phyloP scores from a whole-genome alignment of 2,797 vertebrate genomes.

The Tokudaia tokunoshimensis region DNA sequence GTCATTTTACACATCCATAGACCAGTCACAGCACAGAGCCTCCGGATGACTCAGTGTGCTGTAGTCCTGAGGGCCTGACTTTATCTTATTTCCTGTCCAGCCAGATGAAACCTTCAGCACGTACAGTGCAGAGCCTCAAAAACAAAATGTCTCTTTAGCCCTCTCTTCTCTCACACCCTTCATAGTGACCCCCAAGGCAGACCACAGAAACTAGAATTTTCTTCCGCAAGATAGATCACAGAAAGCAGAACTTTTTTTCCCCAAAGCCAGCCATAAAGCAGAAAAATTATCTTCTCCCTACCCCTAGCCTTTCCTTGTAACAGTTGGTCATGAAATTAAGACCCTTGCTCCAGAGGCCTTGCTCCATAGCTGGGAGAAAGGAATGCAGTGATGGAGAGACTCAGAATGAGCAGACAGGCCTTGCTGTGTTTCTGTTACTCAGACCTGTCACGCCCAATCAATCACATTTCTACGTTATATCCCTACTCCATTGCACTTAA shows the following conservation, averaged over 20 bases:
- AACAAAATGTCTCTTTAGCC: neutral
- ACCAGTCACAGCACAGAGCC: neutral
- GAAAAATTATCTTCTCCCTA: neutral
- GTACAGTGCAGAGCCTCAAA: neutral
- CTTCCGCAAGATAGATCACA: neutral
- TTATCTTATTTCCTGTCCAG: neutral
- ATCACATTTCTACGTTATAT: neutral
- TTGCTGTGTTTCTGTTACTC: neutral
- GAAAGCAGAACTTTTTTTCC: neutral
- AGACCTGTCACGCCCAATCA: neutral
- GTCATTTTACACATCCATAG: neutral
- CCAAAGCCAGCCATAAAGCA: neutral
- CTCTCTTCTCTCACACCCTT: neutral
- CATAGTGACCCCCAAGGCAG: neutral
- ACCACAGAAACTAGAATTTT: neutral
- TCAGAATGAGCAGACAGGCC: neutral
- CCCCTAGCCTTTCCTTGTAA: neutral
- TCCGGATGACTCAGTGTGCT: neutral
- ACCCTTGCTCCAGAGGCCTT: neutral
- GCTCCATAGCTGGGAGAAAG: neutral
- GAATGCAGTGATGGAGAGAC: neutral
- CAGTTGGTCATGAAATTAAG: neutral
- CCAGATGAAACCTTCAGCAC: neutral
- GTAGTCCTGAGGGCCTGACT: neutral
- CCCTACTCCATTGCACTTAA: neutral